Evolutionary conservation across 1,140 invertebrate species (phyloP), one percentile per base, ranked within the genome.

Genomic region (Andricus grossulariae): DNA sequence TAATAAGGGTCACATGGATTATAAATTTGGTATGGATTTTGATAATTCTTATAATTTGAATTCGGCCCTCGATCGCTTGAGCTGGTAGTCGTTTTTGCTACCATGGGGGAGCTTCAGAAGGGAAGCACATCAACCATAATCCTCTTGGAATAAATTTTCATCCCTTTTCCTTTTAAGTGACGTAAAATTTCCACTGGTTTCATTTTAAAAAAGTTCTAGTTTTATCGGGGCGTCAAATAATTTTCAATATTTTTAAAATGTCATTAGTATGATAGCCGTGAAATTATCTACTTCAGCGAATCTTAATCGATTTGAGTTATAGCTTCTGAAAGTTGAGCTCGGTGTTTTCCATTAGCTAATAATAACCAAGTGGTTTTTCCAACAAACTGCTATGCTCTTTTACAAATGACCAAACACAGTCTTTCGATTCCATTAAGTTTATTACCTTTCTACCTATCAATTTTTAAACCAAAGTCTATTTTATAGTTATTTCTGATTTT

Each of bases 1-100:
- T 83, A 82, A 55, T 83, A 83, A 45, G 71, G 75, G 21, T 73
- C 73, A 19, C 82, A 84, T 3, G 80, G 74, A 25, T 73, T 75
- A 0, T 54, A 79, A 55, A 45, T 76, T 1, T 74, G 52, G 21
- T 83, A 82, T 0, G 79, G 52, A 45, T 66, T 54, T 5, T 7
- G 32, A 39, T 66, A 66, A 66, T 66, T 45, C 39, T 66, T 66
- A 16, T 32, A 45, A 66, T 66, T 66, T 66, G 25, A n/a, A 10
- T 15, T 2, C n/a, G 60, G 39, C 15, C n/a, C 32, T 21, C 21
- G 54, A 66, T 25, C 13, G 13, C 25, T 39, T 45, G 39, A 45
- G 10, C 25, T 16, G 7, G 60, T n/a, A 39, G 39, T n/a, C 32
- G 60, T 45, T 66, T 66, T 66, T 66, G 16, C 25, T 39, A 66